Evolutionary conservation across 2,888 invertebrate species (phyloP).

Genomic region (Latrodectus elegans): DNA sequence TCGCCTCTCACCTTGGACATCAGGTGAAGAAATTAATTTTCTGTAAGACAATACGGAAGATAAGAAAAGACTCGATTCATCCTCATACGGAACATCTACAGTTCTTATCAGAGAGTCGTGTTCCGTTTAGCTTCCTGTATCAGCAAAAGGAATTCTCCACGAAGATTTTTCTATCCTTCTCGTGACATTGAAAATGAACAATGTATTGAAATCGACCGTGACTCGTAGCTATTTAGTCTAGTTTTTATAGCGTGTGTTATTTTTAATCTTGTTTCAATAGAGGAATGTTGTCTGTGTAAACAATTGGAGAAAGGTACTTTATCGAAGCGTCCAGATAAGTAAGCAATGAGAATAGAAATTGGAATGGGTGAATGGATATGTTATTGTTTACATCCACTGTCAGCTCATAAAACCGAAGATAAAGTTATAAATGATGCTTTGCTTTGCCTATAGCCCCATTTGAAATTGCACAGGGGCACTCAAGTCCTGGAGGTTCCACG

Average conservation of each 20-base stretch:
- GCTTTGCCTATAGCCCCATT: no score
- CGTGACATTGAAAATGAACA: constrained; percentile 33
- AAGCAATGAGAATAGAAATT: neutral
- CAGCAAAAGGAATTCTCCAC: neutral
- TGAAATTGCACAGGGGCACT: no score
- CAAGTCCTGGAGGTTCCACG: no score
- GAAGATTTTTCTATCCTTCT: neutral
- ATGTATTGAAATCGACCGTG: constrained; percentile 15
- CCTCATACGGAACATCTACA: neutral
- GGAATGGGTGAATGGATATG: constrained; percentile 5
- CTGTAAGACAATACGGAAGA: constrained; percentile 40
- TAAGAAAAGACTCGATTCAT: neutral
- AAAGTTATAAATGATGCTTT: no score
- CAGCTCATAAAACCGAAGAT: no score
- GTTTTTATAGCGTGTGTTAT: neutral
- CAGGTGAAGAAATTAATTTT: constrained; percentile 37
- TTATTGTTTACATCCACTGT: neutral
- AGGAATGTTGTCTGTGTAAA: neutral
- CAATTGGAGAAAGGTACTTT: neutral
- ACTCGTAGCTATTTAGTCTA: neutral
- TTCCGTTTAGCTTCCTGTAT: constrained; percentile 2
- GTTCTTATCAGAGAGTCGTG: neutral
- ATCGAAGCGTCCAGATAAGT: neutral
- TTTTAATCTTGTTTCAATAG: neutral
- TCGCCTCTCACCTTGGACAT: constrained; percentile 17